These are phyloP conservation scores for Oryzaephilus surinamensis DNA, from an alignment of 1,140 invertebrate genomes.

Conservation along the genomic window DNA sequence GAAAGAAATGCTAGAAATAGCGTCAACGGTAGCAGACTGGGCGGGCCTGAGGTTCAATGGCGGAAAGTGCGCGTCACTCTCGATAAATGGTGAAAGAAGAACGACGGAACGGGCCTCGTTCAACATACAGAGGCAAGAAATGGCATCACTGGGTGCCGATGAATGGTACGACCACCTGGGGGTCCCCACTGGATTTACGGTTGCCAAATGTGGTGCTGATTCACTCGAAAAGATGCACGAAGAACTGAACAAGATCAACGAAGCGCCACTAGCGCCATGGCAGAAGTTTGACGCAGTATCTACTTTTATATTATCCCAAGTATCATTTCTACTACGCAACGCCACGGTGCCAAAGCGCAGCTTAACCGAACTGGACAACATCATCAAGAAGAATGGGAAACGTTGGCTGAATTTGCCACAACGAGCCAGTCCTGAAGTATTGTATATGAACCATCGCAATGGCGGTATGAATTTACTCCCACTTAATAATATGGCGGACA, in stretches of 20 bases:
- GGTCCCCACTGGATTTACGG: no score
- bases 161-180: no score
- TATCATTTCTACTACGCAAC: constrained; percentile 28
- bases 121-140: no score
- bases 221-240: no score
- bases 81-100: no score
- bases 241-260: constrained; percentile 16
- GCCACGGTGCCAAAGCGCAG: constrained; percentile 15
- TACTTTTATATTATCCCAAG: constrained; percentile 29
- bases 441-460: constrained; percentile 20
- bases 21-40: no score
- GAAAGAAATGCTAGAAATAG: no score
- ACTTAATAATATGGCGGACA: constrained; percentile 25
- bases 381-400: constrained; percentile 21
- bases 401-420: constrained; percentile 25
- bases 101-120: no score
- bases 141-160: no score
- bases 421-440: constrained; percentile 22
- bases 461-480: constrained; percentile 16
- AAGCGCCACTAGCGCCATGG: constrained; percentile 31
- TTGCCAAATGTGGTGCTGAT: no score
- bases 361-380: constrained; percentile 15
- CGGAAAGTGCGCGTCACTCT: no score
- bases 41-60: no score
- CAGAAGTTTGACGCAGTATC: constrained; percentile 33